Evolutionary conservation across 2,797 vertebrate species (phyloP).

Genomic region (Nasua narica): DNA sequence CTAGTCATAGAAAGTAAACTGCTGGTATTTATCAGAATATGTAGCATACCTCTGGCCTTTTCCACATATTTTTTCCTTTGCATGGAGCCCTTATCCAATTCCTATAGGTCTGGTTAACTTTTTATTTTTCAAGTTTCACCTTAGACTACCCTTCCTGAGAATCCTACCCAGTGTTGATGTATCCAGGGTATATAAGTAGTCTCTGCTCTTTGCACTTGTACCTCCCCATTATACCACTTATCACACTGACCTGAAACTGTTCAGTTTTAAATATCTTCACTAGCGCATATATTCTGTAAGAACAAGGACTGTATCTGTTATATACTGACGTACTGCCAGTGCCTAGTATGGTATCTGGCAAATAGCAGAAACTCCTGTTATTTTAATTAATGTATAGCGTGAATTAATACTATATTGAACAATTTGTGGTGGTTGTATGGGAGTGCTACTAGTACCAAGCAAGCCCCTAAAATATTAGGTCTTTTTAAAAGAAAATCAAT

Average conservation of each 20-base stretch:
- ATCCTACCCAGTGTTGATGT: background rate
- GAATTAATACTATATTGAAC: background rate
- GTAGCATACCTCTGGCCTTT: background rate
- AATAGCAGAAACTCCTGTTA: background rate
- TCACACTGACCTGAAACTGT: background rate
- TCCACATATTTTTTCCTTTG: background rate
- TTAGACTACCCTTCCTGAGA: background rate
- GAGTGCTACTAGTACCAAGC: background rate
- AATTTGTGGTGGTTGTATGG: background rate
- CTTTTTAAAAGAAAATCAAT: background rate
- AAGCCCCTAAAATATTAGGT: background rate
- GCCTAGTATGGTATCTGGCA: background rate
- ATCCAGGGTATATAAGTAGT: background rate
- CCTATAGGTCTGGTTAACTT: background rate
- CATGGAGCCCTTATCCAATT: background rate
- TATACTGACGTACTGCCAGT: background rate
- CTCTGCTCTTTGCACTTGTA: background rate
- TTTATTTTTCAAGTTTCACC: background rate
- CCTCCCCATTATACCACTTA: background rate
- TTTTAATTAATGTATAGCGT: background rate
- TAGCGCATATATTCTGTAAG: background rate
- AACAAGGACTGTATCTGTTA: background rate
- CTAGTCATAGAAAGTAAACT: background rate
- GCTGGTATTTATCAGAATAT: background rate
- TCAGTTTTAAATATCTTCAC: background rate